These are phyloP conservation scores for Alsophila aescularia DNA, from an alignment of 2,888 invertebrate species.

Conservation along the genomic window DNA sequence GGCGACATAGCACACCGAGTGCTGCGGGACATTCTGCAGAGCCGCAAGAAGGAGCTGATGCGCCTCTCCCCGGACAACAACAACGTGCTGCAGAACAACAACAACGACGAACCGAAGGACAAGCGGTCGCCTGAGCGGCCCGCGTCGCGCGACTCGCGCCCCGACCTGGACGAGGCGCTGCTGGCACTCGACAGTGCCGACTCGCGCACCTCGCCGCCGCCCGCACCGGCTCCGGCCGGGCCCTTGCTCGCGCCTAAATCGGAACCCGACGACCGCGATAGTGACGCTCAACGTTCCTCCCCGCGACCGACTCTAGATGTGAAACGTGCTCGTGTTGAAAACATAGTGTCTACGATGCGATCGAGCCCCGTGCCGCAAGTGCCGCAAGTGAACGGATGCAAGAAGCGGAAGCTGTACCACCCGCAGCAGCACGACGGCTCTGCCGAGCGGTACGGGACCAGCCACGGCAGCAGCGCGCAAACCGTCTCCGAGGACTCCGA, in stretches of 20 bases:
- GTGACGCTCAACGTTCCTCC: slow-evolving; percentile 84
- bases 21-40: slow-evolving; percentile 95
- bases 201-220: slow-evolving; percentile 81
- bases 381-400: slow-evolving; percentile 94
- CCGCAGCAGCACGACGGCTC: slow-evolving; percentile 95
- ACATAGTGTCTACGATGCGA: slow-evolving; percentile 97
- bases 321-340: slow-evolving; percentile 97
- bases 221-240: slow-evolving; percentile 78
- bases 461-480: slow-evolving; percentile 77
- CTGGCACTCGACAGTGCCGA: slow-evolving; percentile 85
- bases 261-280: slow-evolving; percentile 86
- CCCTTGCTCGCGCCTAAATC: slow-evolving; percentile 86
- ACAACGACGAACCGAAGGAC: slow-evolving; percentile 83
- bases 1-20: slow-evolving; percentile 91
- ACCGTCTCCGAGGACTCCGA: slow-evolving; percentile 88
- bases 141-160: slow-evolving; percentile 86
- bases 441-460: slow-evolving; percentile 84
- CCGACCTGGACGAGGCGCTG: slow-evolving; percentile 85
- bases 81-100: slow-evolving; percentile 83
- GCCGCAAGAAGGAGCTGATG: slow-evolving; percentile 92
- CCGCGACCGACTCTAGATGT: slow-evolving; percentile 88
- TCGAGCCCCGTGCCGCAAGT: slow-evolving; percentile 91
- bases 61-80: slow-evolving; percentile 85
- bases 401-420: slow-evolving; percentile 97
- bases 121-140: slow-evolving; percentile 86